Percentiles rank a stretch among this genome's conserved stretches.
Conservation (phyloP, 2,797 vertebrate genomes). For the Darevskia nairensis region DNA sequence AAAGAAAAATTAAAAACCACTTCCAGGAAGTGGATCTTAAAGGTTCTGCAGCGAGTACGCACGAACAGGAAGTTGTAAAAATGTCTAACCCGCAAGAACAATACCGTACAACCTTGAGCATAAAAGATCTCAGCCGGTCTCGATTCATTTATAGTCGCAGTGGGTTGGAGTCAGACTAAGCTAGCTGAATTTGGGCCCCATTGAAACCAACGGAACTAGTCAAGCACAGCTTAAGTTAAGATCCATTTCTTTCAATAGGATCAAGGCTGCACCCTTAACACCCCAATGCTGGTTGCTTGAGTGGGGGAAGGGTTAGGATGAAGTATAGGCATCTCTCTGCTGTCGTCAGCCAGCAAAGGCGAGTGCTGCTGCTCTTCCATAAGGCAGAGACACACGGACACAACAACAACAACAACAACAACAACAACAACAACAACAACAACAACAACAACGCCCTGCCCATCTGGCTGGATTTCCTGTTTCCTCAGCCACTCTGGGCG, state of each 20-base stretch:
- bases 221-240: background rate
- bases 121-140: background rate
- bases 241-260: background rate
- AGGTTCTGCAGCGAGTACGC: background rate
- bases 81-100: background rate
- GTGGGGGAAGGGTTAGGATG: no score
- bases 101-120: background rate
- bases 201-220: background rate
- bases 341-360: no score
- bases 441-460: no score
- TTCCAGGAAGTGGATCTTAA: conserved; percentile 30
- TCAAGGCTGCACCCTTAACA: no score
- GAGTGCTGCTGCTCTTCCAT: no score
- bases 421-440: no score
- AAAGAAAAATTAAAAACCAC: conserved; percentile 23
- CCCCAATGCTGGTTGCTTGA: no score
- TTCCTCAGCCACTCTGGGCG: no score
- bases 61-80: conserved; percentile 32
- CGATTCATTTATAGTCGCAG: background rate
- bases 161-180: background rate
- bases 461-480: no score
- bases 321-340: no score
- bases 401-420: no score
- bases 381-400: no score
- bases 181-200: background rate